A percentile compares a stretch with the other conserved stretches of the same genome.
phyloP scores from a whole-genome alignment of 1,140 invertebrate species.

The Pseudomyrmex sp. region DNA sequence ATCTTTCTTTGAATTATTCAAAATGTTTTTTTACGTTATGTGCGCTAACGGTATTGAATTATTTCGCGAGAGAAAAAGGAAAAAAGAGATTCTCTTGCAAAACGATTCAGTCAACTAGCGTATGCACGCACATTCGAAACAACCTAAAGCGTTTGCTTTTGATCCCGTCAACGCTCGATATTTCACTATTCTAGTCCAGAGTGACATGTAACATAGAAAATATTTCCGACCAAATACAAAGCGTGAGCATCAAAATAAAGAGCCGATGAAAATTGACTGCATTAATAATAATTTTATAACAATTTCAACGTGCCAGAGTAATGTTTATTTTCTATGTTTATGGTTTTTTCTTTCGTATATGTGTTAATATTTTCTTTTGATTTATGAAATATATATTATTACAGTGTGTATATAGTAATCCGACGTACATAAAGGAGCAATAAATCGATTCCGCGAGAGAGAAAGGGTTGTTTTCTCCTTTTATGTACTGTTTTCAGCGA shows the following conservation, averaged over 20 bases:
- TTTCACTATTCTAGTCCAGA: constrained; percentile 61
- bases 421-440: no score
- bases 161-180: not conserved
- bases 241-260: constrained; percentile 10
- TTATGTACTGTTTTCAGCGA: no score
- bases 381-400: no score
- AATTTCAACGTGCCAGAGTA: constrained; percentile 42
- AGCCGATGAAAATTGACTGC: not conserved
- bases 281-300: not conserved
- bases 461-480: no score
- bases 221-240: constrained; percentile 47
- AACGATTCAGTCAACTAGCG: no score
- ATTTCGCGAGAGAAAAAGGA: no score
- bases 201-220: constrained; percentile 35
- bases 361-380: no score
- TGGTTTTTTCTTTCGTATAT: constrained; percentile 5
- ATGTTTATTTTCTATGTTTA: constrained; percentile 16
- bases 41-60: no score
- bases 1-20: not conserved
- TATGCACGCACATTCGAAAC: not conserved
- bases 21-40: not conserved
- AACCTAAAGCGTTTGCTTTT: constrained; percentile 14
- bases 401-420: no score
- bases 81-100: no score
- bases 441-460: no score